Conservation (phyloP, 2,797 vertebrate species). For the Cephalopachus bancanus region DNA sequence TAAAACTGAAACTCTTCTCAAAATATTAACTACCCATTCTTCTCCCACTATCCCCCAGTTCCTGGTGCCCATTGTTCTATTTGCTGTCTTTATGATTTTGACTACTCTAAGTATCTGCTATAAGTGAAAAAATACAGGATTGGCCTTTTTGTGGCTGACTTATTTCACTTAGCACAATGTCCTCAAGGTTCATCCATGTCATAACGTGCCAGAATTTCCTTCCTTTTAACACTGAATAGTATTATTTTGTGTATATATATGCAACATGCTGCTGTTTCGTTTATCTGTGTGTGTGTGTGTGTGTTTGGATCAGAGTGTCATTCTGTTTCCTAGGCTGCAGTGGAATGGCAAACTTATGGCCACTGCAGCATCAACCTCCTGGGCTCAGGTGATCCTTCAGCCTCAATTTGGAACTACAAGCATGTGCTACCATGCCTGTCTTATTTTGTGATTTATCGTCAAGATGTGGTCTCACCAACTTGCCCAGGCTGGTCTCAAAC, state of each 20-base stretch:
- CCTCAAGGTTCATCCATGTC: not conserved
- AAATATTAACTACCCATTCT: not conserved
- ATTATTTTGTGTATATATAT: not conserved
- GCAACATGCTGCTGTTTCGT: not conserved
- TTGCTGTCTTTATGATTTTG: not conserved
- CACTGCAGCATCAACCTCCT: too few relatives aligned
- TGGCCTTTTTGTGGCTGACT: not conserved
- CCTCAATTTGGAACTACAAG: too few relatives aligned
- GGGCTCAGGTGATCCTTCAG: too few relatives aligned
- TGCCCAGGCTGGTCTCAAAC: too few relatives aligned
- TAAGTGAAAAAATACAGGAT: not conserved
- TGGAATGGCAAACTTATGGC: too few relatives aligned
- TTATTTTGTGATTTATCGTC: too few relatives aligned
- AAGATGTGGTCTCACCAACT: too few relatives aligned
- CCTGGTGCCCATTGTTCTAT: not conserved
- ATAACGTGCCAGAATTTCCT: not conserved
- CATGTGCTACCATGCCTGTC: too few relatives aligned
- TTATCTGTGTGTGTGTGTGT: too few relatives aligned
- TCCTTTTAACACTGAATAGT: not conserved
- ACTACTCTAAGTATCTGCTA: not conserved
- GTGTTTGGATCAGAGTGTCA: too few relatives aligned
- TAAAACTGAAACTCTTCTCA: not conserved
- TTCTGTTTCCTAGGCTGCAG: too few relatives aligned
- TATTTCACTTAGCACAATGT: not conserved
- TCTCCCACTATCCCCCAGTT: not conserved